Conservation (phyloP, 2,113 vertebrate species). For the Deroptyus accipitrinus region DNA sequence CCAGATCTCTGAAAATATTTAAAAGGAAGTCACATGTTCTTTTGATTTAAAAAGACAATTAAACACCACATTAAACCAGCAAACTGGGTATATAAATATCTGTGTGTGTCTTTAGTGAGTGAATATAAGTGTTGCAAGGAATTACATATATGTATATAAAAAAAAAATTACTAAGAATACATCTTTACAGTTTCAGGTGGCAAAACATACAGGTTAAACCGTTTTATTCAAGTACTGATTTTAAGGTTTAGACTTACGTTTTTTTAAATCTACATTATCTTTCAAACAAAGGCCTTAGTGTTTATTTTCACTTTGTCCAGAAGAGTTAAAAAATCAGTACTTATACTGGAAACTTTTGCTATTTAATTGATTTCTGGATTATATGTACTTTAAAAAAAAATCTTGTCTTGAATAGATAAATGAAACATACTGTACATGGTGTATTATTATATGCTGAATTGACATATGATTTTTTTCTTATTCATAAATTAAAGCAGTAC, state of each 20-base stretch:
- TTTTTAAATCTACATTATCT: neutral
- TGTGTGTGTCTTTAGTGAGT: neutral
- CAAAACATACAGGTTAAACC: neutral
- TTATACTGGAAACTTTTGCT: neutral
- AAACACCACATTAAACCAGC: neutral
- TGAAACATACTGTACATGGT: neutral
- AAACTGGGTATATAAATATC: neutral
- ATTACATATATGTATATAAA: neutral
- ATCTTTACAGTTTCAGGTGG: neutral
- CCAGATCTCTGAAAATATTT: neutral
- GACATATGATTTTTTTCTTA: neutral
- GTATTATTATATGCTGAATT: neutral
- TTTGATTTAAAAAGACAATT: neutral
- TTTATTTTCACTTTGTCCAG: neutral
- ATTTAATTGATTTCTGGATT: neutral
- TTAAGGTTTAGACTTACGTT: neutral
- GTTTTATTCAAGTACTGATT: neutral
- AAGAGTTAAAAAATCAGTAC: neutral
- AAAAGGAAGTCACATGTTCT: neutral
- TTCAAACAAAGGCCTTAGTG: neutral
- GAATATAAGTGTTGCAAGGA: fast-evolving
- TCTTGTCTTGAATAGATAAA: neutral
- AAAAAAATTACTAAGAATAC: neutral
- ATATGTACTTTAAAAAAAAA: neutral
- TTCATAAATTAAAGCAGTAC: neutral